Evolutionary conservation across 2,888 invertebrate species (phyloP).

Genomic region (Euzetes globulus): DNA sequence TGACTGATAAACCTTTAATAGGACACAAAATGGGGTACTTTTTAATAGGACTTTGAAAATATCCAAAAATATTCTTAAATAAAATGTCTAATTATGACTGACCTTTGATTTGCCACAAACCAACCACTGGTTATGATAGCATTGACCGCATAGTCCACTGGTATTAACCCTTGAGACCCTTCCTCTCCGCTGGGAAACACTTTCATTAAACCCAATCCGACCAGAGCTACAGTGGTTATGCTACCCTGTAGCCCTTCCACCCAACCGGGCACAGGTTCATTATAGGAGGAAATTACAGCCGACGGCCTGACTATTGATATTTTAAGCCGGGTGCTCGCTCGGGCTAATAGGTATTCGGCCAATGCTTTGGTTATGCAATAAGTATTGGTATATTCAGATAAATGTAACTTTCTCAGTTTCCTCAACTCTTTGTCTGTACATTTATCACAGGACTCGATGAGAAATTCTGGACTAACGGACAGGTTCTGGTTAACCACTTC

Average conservation of each 20-base stretch:
- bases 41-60: too few species aligned
- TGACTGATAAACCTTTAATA: too few species aligned
- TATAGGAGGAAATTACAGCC: not conserved
- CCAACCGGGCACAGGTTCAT: not conserved
- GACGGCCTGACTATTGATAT: not conserved
- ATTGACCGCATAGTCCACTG: not conserved
- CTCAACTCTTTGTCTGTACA: not conserved
- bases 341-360: not conserved
- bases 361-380: constrained; percentile 2
- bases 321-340: not conserved
- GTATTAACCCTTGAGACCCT: not conserved
- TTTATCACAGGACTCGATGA: not conserved
- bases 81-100: not conserved
- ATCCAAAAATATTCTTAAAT: too few species aligned
- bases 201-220: not conserved
- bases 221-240: not conserved
- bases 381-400: not conserved
- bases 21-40: too few species aligned
- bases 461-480: not conserved
- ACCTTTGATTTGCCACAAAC: not conserved
- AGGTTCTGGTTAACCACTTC: not conserved
- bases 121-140: not conserved
- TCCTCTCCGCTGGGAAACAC: not conserved
- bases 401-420: not conserved
- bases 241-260: not conserved